phyloP scores from a whole-genome alignment of 2,113 vertebrate genomes.

The Ramphastos sulfuratus region DNA sequence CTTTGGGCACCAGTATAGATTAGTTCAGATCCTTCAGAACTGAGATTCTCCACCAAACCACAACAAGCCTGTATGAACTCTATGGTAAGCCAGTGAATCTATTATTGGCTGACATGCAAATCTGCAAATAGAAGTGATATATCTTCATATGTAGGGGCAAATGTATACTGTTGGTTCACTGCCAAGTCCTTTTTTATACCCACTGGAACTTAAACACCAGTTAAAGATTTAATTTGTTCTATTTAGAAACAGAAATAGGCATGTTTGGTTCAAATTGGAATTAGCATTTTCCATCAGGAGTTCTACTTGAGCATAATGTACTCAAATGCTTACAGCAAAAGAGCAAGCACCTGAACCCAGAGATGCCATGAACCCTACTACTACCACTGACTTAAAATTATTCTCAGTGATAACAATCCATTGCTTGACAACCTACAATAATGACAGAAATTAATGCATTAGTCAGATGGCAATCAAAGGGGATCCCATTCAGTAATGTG shows the following conservation, averaged over 20 bases:
- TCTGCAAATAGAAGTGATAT: background rate
- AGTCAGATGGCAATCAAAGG: constrained; percentile 34
- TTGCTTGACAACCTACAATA: constrained; percentile 44
- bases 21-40: background rate
- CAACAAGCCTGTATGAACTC: background rate
- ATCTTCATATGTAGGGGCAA: background rate
- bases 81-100: background rate
- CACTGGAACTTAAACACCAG: background rate
- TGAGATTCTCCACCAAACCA: background rate
- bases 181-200: rapidly evolving
- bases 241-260: background rate
- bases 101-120: background rate
- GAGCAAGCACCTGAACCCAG: background rate
- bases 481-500: background rate
- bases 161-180: background rate
- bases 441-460: constrained; percentile 43
- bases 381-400: background rate
- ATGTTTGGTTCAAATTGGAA: background rate
- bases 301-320: background rate
- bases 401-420: constrained; percentile 32
- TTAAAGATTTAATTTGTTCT: background rate
- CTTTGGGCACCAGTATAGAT: background rate
- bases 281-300: background rate
- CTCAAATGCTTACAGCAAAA: background rate
- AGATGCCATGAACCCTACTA: background rate